Conservation (phyloP, 1,140 invertebrate species). For the Heliconius hermathena region DNA sequence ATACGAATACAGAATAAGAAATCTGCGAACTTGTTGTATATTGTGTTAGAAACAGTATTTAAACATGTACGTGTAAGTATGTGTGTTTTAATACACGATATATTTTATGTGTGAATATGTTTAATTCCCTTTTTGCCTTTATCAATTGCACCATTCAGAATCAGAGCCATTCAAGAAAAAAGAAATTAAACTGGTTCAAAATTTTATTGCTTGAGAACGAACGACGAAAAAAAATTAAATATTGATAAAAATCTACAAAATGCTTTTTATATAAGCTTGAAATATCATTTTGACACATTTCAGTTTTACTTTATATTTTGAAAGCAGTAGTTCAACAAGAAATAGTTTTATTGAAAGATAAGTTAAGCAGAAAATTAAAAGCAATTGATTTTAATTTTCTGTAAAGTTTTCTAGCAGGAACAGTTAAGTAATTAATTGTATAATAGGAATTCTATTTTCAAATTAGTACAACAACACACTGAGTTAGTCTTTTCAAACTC, state of each 20-base stretch:
- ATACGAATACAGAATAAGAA: too few relatives aligned
- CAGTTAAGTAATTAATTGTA: constrained; percentile 22
- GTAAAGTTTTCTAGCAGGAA: background rate
- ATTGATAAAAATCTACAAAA: background rate
- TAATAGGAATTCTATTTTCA: constrained; percentile 3
- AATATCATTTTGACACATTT: background rate
- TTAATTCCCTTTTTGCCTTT: background rate
- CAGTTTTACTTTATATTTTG: background rate
- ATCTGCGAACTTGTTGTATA: too few relatives aligned
- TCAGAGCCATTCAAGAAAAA: background rate
- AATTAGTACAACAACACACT: constrained; percentile 1
- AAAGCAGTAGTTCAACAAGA: background rate
- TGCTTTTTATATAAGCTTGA: background rate
- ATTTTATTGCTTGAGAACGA: background rate
- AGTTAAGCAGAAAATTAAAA: too few relatives aligned
- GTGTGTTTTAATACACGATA: too few relatives aligned
- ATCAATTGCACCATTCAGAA: background rate
- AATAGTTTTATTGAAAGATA: background rate
- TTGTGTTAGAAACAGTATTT: too few relatives aligned
- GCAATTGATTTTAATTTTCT: constrained; percentile 5
- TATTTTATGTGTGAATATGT: background rate
- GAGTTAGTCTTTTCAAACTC: background rate
- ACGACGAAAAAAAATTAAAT: background rate
- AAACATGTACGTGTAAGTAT: too few relatives aligned
- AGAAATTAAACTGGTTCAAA: background rate